phyloP scores from a whole-genome alignment of 2,113 vertebrate species.

The Alexandromys fortis region DNA sequence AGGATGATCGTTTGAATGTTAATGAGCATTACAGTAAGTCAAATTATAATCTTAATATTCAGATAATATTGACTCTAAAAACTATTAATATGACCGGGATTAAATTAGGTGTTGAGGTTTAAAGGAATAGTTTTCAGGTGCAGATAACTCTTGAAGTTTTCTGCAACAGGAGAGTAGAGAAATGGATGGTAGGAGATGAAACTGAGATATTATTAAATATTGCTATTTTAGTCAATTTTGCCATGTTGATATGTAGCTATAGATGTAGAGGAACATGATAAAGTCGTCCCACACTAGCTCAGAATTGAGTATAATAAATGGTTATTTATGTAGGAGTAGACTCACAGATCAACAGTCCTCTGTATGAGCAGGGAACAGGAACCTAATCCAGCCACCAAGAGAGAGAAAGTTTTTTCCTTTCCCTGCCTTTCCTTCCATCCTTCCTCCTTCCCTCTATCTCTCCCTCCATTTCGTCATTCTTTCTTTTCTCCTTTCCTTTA shows the following conservation, averaged over 20 bases:
- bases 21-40: neutral
- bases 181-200: neutral
- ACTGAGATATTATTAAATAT: neutral
- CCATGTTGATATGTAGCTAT: neutral
- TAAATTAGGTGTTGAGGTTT: neutral
- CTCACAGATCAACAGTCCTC: too few relatives aligned
- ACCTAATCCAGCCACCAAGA: too few relatives aligned
- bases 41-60: neutral
- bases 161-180: neutral
- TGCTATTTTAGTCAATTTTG: neutral
- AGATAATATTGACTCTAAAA: neutral
- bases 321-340: too few relatives aligned
- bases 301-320: too few relatives aligned
- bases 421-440: accelerated
- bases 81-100: neutral
- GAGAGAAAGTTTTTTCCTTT: too few relatives aligned
- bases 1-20: neutral
- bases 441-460: neutral
- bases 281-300: too few relatives aligned
- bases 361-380: too few relatives aligned
- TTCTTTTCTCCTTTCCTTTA: too few relatives aligned
- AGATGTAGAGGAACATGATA: too few relatives aligned
- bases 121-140: neutral
- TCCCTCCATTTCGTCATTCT: accelerated
- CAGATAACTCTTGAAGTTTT: neutral